Evolutionary conservation across 1,140 invertebrate species (phyloP).

Genomic region (Leptestheria dahalacensis): DNA sequence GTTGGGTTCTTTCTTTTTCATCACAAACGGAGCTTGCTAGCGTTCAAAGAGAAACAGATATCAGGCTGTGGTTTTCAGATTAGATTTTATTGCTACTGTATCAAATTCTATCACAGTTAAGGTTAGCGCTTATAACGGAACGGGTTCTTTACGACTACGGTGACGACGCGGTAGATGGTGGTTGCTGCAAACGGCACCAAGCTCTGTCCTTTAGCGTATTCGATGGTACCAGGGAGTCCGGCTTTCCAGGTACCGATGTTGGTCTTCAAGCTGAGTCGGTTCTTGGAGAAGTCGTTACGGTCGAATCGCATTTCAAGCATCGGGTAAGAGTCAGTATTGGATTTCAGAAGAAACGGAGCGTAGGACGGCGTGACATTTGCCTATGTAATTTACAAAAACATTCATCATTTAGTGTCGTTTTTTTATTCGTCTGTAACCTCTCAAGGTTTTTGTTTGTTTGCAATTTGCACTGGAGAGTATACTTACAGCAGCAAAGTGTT

Average conservation of each 20-base stretch:
- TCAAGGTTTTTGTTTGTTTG: no score
- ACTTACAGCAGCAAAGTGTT: constrained; percentile 8
- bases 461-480: no score
- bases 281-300: constrained; percentile 34
- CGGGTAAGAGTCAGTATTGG: constrained; percentile 53
- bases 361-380: constrained; percentile 42
- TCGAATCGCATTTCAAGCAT: constrained; percentile 51
- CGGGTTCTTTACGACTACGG: constrained; percentile 42
- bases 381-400: neutral
- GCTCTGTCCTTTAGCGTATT: constrained; percentile 34
- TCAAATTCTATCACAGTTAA: neutral
- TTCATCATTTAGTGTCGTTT: neutral
- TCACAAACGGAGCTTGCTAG: constrained; percentile 81
- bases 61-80: neutral
- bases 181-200: constrained; percentile 60
- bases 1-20: constrained; percentile 23
- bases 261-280: constrained; percentile 37
- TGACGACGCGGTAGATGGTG: constrained; percentile 62
- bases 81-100: neutral
- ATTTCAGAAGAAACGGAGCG: constrained; percentile 39
- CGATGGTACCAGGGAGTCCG: constrained; percentile 40
- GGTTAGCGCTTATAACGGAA: neutral
- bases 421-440: no score
- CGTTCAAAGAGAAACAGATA: constrained; percentile 19
- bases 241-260: constrained; percentile 49